These are phyloP conservation scores for Kryptopterus vitreolus DNA, from an alignment of 2,797 vertebrate genomes.

Conservation along the genomic window DNA sequence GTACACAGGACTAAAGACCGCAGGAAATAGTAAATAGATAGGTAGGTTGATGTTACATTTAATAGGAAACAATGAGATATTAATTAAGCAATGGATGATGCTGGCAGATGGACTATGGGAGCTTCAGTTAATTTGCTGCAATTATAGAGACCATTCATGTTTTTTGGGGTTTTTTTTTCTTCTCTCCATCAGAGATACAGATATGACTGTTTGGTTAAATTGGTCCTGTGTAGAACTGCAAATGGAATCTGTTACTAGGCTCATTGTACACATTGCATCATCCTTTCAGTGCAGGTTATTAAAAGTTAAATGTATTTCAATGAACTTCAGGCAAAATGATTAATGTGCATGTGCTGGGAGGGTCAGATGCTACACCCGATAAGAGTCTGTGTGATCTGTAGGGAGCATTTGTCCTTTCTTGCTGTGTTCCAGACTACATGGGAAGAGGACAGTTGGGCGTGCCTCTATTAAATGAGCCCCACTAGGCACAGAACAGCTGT, in stretches of 20 bases:
- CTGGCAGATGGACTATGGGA: constrained; percentile 10
- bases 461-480: constrained; percentile 24
- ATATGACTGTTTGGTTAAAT: not conserved
- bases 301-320: not conserved
- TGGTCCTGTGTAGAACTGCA: not conserved
- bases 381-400: constrained; percentile 9
- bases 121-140: constrained; percentile 4
- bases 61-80: not conserved
- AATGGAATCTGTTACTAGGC: not conserved
- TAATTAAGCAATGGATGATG: constrained; percentile 27
- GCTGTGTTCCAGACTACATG: constrained; percentile 18
- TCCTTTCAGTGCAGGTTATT: not conserved
- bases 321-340: constrained; percentile 1
- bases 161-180: not conserved
- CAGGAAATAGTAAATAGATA: not conserved
- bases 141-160: not conserved
- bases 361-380: constrained; percentile 9
- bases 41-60: constrained; percentile 21
- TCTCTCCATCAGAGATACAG: not conserved
- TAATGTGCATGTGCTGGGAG: not conserved
- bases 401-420: constrained; percentile 18
- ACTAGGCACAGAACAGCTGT: constrained; percentile 29
- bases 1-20: not conserved
- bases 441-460: constrained; percentile 19
- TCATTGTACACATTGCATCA: not conserved